phyloP scores from a whole-genome alignment of 2,888 invertebrate species.

The Chromoteleia sp. region DNA sequence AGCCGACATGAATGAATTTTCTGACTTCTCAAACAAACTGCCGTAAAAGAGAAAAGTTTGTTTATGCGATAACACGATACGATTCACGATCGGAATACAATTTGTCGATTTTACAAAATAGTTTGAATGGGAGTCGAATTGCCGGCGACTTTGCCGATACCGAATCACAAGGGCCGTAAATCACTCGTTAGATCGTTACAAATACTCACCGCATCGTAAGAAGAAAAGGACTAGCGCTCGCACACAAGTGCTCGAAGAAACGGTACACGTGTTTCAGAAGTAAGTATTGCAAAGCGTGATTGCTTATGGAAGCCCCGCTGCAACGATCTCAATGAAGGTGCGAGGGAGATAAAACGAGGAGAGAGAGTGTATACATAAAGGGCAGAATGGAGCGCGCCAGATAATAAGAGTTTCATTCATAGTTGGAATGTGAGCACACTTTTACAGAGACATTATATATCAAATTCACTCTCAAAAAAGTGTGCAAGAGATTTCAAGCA shows the following conservation, averaged over 20 bases:
- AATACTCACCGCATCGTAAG: slow-evolving; percentile 55
- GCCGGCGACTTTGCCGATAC: slow-evolving; percentile 39
- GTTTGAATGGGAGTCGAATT: slow-evolving; percentile 37
- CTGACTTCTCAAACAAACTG: slow-evolving; percentile 63
- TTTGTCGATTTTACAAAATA: slow-evolving; percentile 55
- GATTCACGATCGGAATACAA: slow-evolving; percentile 50
- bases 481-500: slow-evolving; percentile 63
- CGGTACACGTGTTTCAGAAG: slow-evolving; percentile 78
- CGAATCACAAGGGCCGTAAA: slow-evolving; percentile 60
- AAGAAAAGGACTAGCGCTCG: slow-evolving; percentile 53
- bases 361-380: slow-evolving; percentile 70
- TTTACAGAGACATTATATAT: slow-evolving; percentile 72
- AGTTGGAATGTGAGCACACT: slow-evolving; percentile 70
- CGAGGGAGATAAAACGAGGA: slow-evolving; percentile 59
- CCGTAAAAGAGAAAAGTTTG: slow-evolving; percentile 62
- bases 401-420: slow-evolving; percentile 72
- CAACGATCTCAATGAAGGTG: slow-evolving; percentile 69
- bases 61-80: slow-evolving; percentile 57
- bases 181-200: slow-evolving; percentile 66
- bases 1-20: slow-evolving; percentile 63
- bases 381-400: slow-evolving; percentile 70
- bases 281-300: slow-evolving; percentile 75
- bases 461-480: slow-evolving; percentile 70
- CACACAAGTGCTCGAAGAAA: slow-evolving; percentile 73
- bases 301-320: slow-evolving; percentile 70